Base-by-base conservation (phyloP, 2,113 vertebrate species). In the Chaetops frenatus region DNA sequence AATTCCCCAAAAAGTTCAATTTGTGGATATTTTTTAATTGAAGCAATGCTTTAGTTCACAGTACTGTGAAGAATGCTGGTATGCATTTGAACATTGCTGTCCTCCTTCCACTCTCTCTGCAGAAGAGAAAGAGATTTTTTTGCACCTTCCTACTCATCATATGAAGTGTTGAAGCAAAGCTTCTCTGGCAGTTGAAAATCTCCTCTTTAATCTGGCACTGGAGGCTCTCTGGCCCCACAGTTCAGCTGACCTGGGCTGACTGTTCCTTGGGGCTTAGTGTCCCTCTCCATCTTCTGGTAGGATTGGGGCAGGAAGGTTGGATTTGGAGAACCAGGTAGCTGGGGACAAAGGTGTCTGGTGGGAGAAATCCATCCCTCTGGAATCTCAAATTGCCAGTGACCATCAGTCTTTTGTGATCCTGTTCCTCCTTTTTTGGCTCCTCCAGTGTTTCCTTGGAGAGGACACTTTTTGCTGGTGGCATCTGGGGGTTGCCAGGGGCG, bases 121-220 rank as follows among this genome's bases (percentile, higher is more conserved):
- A 42, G 70, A 93, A 95, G 69, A 86, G 86, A 95, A 67, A 45
- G 64, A 86, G 44, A 35, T 44, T 72, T 81, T 89, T 92, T 96
- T 91, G 83, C 96, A 94, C 96, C 95, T 96, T 96, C 94, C 96
- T 95, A 96, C 95, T 94, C 96, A 96, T 96, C 94, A 85, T 90
- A 93, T 93, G 96, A 96, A 89, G 95, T 95, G 96, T 87, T 84
- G 81, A 74, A 94, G 42, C 72, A 60, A 67, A 82, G 61, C 69
- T 90, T 93, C 67, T 71, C 60, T n/a, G 76, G 42, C 86, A 74
- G 51, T 36, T 60, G 85, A 69, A 86, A 81, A 88, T 67, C 69
- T 86, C 67, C 2, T 90, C 12, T 86, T 90, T 67, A 67, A 56
- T 90, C 29, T 77, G 29, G 24, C 61, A 19, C 40, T 71, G 11